These are phyloP conservation scores for Baronia brevicornis DNA, from an alignment of 2,888 invertebrate species.

Conservation along the genomic window DNA sequence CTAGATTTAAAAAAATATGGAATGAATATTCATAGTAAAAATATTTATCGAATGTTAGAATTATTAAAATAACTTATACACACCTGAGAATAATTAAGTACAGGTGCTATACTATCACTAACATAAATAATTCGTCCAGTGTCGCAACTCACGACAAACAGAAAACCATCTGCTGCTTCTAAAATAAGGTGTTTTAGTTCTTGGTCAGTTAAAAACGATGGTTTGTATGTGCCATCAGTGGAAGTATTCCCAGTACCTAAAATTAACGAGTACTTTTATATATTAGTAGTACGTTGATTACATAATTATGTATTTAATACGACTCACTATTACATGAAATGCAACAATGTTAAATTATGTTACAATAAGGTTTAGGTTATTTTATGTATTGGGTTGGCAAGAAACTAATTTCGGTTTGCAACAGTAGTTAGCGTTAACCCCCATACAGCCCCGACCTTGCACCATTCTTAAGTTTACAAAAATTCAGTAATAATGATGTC, in stretches of 20 bases:
- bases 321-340: too few species aligned
- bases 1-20: slow-evolving; percentile 8
- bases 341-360: not conserved
- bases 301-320: too few species aligned
- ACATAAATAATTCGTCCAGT: slow-evolving; percentile 98
- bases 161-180: slow-evolving; percentile 99
- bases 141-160: slow-evolving; percentile 96
- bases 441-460: too few species aligned
- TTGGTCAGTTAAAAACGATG: slow-evolving; percentile 98
- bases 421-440: too few species aligned
- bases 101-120: slow-evolving; percentile 98
- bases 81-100: slow-evolving; percentile 95
- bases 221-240: slow-evolving; percentile 97
- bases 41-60: not conserved
- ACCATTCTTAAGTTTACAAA: too few species aligned
- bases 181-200: slow-evolving; percentile 98
- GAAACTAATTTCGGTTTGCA: too few species aligned
- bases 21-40: too few species aligned
- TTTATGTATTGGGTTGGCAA: too few species aligned
- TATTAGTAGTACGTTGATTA: slow-evolving; percentile 1
- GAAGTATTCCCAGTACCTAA: slow-evolving; percentile 97
- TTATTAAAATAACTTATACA: slow-evolving; percentile 3
- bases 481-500: too few species aligned
- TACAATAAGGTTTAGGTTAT: too few species aligned
- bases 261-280: slow-evolving; percentile 22